These are phyloP conservation scores for Odontothrips loti DNA, from an alignment of 2,888 invertebrate species.

Conservation along the genomic window DNA sequence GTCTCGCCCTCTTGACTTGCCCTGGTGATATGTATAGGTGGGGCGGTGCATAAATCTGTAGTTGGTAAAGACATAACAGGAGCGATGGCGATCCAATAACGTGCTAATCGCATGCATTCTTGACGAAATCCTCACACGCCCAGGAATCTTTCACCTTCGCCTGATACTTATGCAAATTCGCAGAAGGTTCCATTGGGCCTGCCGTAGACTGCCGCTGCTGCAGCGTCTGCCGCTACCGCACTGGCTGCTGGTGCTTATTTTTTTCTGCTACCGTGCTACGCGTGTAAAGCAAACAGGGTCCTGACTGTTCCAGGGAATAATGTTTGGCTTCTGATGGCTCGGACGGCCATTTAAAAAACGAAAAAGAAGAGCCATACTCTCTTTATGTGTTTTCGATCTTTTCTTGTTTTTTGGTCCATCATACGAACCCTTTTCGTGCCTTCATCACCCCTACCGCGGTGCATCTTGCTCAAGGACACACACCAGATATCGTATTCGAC, in stretches of 20 bases:
- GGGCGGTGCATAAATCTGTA: background rate
- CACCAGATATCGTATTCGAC: constrained; percentile 8
- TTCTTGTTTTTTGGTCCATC: constrained; percentile 10
- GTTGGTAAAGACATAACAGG: background rate
- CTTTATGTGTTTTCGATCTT: constrained; percentile 3
- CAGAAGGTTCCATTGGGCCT: background rate
- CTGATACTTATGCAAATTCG: constrained; percentile 13
- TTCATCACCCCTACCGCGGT: background rate
- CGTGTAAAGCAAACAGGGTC: constrained; percentile 18
- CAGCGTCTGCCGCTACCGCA: background rate
- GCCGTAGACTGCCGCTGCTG: background rate
- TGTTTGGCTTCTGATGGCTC: constrained; percentile 17
- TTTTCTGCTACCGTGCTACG: constrained; percentile 10
- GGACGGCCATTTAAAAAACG: constrained; percentile 5
- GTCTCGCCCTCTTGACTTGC: constrained; percentile 4
- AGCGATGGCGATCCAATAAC: background rate
- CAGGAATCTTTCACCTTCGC: background rate
- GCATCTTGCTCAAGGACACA: background rate
- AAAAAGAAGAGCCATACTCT: background rate
- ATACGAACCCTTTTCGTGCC: background rate
- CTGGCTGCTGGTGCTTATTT: background rate
- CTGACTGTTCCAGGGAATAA: constrained; percentile 23
- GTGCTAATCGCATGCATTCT: background rate
- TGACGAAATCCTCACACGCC: background rate
- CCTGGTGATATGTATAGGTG: background rate